Conservation (phyloP, 2,797 vertebrate species). For the Fundulus diaphanus region DNA sequence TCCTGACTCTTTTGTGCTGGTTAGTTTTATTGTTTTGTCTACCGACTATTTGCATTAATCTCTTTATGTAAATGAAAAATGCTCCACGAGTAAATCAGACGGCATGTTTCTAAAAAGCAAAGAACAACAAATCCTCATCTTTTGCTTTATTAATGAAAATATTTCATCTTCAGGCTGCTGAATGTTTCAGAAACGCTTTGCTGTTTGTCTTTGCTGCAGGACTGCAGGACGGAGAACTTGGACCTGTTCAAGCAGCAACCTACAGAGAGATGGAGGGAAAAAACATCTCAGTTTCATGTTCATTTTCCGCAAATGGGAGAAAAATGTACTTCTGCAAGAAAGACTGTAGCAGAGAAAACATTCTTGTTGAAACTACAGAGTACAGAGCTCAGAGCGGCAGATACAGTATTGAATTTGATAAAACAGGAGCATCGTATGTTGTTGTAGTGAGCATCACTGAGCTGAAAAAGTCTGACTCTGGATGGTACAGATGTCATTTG, state of each 20-base stretch:
- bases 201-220: background rate
- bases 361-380: background rate
- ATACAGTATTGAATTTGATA: background rate
- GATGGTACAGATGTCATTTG: constrained; percentile 6
- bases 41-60: too few relatives aligned
- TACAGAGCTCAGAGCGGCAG: constrained; percentile 8
- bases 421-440: background rate
- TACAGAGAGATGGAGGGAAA: background rate
- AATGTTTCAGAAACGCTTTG: background rate
- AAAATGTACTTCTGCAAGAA: constrained; percentile 13
- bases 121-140: too few relatives aligned
- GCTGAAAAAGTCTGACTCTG: constrained; percentile 8
- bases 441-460: constrained; percentile 6
- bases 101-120: too few relatives aligned
- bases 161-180: too few relatives aligned
- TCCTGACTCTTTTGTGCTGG: too few relatives aligned
- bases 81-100: too few relatives aligned
- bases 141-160: too few relatives aligned
- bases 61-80: too few relatives aligned
- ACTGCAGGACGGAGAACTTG: background rate
- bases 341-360: background rate
- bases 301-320: background rate
- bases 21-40: too few relatives aligned
- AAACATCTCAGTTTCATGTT: background rate
- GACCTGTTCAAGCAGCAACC: background rate